Evolutionary conservation across 53 echinoderm and acorn worm species (phyloP).

Genomic region (Crossaster papposus): DNA sequence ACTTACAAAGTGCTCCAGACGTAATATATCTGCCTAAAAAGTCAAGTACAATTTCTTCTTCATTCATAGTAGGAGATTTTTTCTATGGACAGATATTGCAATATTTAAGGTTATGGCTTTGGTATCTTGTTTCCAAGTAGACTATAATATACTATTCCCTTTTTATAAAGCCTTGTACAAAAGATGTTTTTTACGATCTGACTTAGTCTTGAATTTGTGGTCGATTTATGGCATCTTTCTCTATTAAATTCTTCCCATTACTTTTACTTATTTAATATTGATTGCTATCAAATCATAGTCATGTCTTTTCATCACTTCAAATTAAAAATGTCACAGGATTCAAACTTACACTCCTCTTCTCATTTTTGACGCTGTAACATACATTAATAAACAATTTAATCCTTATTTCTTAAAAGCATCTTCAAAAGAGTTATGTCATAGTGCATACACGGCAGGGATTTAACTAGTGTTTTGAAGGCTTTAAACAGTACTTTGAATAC

Average conservation of each 20-base stretch:
- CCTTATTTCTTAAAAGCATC: background rate
- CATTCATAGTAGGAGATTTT: conserved; percentile 45
- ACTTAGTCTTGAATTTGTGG: conserved; percentile 52
- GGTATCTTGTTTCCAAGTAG: conserved; percentile 64
- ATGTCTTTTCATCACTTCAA: conserved; percentile 52
- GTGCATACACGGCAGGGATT: conserved; percentile 16
- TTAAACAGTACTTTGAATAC: background rate
- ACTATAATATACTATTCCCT: conserved; percentile 62
- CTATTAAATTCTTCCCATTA: conserved; percentile 52
- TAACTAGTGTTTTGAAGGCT: conserved; percentile 6
- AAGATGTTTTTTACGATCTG: conserved; percentile 59
- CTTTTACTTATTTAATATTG: conserved; percentile 49
- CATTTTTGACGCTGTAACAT: conserved; percentile 49
- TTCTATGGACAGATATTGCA: conserved; percentile 61
- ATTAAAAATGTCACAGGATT: conserved; percentile 40
- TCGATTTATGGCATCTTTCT: conserved; percentile 56
- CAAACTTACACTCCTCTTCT: conserved; percentile 50
- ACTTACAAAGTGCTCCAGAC: conserved; percentile 48
- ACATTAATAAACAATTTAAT: conserved; percentile 15
- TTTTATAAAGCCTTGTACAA: conserved; percentile 66
- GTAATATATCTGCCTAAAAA: conserved; percentile 42
- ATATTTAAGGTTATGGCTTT: conserved; percentile 52
- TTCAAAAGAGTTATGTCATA: background rate
- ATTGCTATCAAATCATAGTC: conserved; percentile 34
- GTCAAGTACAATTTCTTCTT: conserved; percentile 56